Evolutionary conservation across 2,113 vertebrate genomes (phyloP), one percentile per base, ranked within the genome.

Genomic region (Origma solitaria): DNA sequence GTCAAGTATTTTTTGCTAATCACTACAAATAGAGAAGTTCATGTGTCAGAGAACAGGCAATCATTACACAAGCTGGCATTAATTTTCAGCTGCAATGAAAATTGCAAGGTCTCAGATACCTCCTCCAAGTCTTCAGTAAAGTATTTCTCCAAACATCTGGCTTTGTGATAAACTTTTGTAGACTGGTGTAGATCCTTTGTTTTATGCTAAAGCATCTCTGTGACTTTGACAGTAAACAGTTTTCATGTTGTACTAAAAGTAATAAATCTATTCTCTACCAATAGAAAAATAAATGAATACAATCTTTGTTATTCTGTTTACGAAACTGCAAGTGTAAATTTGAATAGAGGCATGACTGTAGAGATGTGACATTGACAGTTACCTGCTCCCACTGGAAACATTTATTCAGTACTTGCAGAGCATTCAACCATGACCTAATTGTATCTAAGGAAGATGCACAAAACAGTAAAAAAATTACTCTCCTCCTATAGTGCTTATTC

Each of bases 1-100:
- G 45, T 25, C 53, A 77, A 70, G 19, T 62, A 28, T 23, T 75
- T 95, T 93, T 94, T 92, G 91, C 56, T 69, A 82, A 94, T 96
- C 92, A 92, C 87, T 82, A 61, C 27, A 92, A 92, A 95, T 64
- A 86, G 57, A 96, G 91, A 95, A 95, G 91, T 91, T 87, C 44
- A 50, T 8, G 10, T 68, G 56, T 19, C 56, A 92, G 44, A 76
- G 35, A 86, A 73, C 53, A 92, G 92, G 92, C 95, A 96, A 89
- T 78, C 35, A 94, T 72, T 92, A 84, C 40, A n/a, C 42, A 94
- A 94, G 50, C 31, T 64, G 85, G 28, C 23, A 38, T 12, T 33
- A 73, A 61, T 14, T 73, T 73, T 47, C 72, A 81, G 54, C 19
- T 76, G 42, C 58, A 93, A 64, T 40, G 14, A 75, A 70, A 87